Base-by-base conservation (phyloP, 2,888 invertebrate species). In the Aquatica leii region DNA sequence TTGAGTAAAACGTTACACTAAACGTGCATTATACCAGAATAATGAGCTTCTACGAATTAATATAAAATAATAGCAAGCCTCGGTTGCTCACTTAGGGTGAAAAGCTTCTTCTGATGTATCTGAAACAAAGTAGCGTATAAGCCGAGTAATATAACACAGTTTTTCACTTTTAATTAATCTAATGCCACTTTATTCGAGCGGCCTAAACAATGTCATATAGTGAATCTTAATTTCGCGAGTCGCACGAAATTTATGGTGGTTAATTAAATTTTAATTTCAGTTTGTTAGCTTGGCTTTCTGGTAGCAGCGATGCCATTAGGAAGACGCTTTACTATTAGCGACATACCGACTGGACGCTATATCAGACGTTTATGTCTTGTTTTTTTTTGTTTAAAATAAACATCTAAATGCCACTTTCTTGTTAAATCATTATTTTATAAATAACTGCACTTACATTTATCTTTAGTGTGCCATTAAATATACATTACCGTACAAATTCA, bases 91-190 rank as follows among this genome's bases (percentile, higher is more conserved):
- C 75, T 76, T 74, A 76, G 76, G 75, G 73, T 72, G 69, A 65
- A 74, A 69, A 71, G 66, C 70, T 70, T 69, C 67, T 69, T 71
- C 73, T 74, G 75, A 76, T 75, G 74, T 70, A 71, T 73, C 71
- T 65, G 59, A 65, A 61, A 68, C 62, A 74, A 75, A 72, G 71
- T 68, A 75, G 69, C 72, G 65, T 62, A 71, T 69, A 69, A 69
- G 66, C 68, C 70, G 65, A 63, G 73, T 76, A 78, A 78, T 77
- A 76, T 74, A 79, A 80, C 79, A 80, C 78, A 80, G 76, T 80
- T 79, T 79, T 78, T 80, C 78, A 79, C 80, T 80, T 80, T 80
- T 80, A 81, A 81, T 81, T 81, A 80, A 80, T 80, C 79, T 77
- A 75, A 78, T 78, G 76, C 76, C 78, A 77, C 78, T 80, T 80